A percentile compares a stretch with the other conserved stretches of the same genome.
These are phyloP conservation scores for Ecdyonurus torrentis DNA, from an alignment of 2,888 invertebrate genomes.

Conservation along the genomic window DNA sequence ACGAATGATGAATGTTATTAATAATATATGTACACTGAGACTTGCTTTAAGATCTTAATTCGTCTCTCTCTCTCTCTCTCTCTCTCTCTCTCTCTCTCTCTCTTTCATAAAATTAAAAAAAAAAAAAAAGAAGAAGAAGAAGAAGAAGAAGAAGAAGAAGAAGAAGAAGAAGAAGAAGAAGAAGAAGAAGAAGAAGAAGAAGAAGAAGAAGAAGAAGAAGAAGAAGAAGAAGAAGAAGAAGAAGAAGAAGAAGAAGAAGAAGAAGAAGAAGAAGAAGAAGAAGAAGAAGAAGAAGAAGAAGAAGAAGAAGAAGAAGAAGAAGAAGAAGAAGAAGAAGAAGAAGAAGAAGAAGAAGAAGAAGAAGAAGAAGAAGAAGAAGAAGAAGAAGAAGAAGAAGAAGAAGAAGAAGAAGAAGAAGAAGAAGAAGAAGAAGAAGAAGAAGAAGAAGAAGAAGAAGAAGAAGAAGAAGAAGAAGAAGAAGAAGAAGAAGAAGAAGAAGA, in stretches of 20 bases:
- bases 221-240: background rate
- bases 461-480: too few species aligned
- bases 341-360: too few species aligned
- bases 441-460: too few species aligned
- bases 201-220: conserved; percentile 1
- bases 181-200: background rate
- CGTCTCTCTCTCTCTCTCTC: background rate
- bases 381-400: too few species aligned
- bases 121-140: background rate
- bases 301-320: too few species aligned
- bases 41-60: background rate
- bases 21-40: conserved; percentile 18
- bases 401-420: too few species aligned
- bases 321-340: background rate
- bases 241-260: background rate
- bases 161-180: background rate
- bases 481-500: too few species aligned
- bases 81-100: conserved; percentile 10
- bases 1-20: too few species aligned
- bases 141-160: background rate
- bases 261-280: background rate
- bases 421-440: too few species aligned
- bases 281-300: too few species aligned
- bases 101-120: background rate
- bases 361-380: too few species aligned